Percentiles rank a stretch among this genome's conserved stretches.
Conservation (phyloP, 2,113 vertebrate species). For the Plecturocebus donacophilus region DNA sequence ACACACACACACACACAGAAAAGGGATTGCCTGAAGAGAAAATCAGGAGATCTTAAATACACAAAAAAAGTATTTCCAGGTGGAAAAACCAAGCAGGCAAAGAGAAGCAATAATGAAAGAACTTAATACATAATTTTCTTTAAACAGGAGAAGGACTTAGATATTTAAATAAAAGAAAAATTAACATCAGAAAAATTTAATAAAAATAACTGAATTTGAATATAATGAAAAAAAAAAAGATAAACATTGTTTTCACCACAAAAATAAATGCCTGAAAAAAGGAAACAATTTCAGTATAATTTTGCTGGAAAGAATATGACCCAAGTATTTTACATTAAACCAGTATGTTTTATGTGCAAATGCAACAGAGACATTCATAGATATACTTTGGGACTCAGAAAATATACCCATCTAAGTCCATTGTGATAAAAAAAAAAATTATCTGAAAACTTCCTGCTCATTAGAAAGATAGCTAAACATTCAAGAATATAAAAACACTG, state of each 20-base stretch:
- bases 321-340: neutral
- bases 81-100: neutral
- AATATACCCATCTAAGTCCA: neutral
- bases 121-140: neutral
- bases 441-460: neutral
- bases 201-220: neutral
- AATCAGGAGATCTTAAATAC: neutral
- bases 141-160: neutral
- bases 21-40: neutral
- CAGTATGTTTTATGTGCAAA: neutral
- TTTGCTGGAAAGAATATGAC: neutral
- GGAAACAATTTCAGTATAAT: neutral
- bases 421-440: neutral
- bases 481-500: neutral
- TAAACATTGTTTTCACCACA: neutral
- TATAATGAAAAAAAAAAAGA: neutral
- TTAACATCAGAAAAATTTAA: neutral
- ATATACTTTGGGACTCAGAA: neutral
- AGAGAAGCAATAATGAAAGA: neutral
- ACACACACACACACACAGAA: neutral
- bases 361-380: neutral
- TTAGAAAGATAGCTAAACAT: neutral
- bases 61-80: neutral
- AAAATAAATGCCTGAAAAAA: neutral
- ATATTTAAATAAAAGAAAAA: neutral